phyloP scores from a whole-genome alignment of 2,113 vertebrate species.

The Ptyas mucosa region DNA sequence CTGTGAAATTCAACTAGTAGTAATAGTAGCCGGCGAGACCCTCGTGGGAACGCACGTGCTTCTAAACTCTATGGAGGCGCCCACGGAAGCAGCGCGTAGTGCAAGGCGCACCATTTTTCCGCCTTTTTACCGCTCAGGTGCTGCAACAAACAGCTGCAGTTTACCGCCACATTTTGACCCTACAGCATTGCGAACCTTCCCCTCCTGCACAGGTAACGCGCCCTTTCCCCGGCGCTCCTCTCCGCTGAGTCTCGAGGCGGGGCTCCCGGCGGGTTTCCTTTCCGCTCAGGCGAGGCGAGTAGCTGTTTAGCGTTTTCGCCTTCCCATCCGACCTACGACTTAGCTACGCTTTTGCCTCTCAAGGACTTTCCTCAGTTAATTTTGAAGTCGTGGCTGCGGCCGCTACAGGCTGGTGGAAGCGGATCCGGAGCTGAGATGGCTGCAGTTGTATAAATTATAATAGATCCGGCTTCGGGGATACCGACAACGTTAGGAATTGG shows the following conservation, averaged over 20 bases:
- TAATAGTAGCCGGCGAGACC: neutral
- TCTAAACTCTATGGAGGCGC: neutral
- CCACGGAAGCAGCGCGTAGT: neutral
- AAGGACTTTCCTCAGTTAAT: neutral
- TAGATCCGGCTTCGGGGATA: neutral
- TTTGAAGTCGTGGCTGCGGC: neutral
- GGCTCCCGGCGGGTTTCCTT: neutral
- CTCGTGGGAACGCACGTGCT: neutral
- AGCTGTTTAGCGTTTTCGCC: neutral
- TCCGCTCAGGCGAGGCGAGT: neutral
- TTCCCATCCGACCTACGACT: neutral
- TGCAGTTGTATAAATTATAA: neutral
- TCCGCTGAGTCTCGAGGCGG: neutral
- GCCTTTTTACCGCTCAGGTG: neutral
- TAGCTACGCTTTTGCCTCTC: neutral
- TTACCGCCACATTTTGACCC: neutral
- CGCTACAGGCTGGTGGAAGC: neutral
- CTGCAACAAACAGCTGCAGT: neutral
- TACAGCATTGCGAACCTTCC: neutral
- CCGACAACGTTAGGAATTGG: neutral
- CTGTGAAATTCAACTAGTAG: neutral
- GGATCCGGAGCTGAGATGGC: neutral
- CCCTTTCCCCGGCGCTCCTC: neutral
- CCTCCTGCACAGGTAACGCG: neutral
- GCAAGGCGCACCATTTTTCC: neutral